Base-by-base conservation (phyloP, 92 coral and sea anemone genomes). In the Blastomussa wellsi region DNA sequence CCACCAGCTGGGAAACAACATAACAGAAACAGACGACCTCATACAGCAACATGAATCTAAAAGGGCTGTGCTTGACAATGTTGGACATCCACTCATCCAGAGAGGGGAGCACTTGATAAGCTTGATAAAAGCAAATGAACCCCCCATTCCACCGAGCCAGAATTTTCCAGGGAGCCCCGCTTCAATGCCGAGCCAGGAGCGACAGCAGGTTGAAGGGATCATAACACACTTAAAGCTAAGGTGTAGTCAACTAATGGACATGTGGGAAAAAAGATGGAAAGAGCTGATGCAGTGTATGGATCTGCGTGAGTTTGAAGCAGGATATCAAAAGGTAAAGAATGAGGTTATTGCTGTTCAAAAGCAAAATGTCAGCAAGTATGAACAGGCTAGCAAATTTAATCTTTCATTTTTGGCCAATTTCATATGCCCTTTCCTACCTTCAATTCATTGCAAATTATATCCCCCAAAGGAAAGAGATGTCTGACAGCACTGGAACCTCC, bases 211-310 rank as follows among this genome's bases (percentile, higher is more conserved):
- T 36, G 89, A 91, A 62, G 89, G 67, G 16, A 80, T 79, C 24
- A 79, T 95, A 31, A 82, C 80, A 1, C 79, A 86, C 71, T 75
- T 95, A 75, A 82, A 68, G 73, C 73, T 82, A 42, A 89, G 91
- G 44, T 90, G 89, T 81, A 83, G 71, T 26, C 93, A 97, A 75
- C 65, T 94, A 55, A 68, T 91, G 69, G 92, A 86, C 70, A 91
- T 84, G 89, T 95, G 94, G 97, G 91, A 95, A 20, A 93, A 90
- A 26, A 86, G 98, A 77, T 89, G 88, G 88, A 90, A 94, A 26
- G 98, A 94, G 49, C 81, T 92, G 65, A 77, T 93, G 53, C 98
- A 94, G 91, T 87, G 92, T 19, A 82, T 89, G 75, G 90, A 92
- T 78, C 72, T 97, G 52, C 88, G 80, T 57, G 92, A 92, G 74